These are phyloP conservation scores for Camelus bactrianus DNA, from an alignment of 2,113 vertebrate species.

Conservation along the genomic window DNA sequence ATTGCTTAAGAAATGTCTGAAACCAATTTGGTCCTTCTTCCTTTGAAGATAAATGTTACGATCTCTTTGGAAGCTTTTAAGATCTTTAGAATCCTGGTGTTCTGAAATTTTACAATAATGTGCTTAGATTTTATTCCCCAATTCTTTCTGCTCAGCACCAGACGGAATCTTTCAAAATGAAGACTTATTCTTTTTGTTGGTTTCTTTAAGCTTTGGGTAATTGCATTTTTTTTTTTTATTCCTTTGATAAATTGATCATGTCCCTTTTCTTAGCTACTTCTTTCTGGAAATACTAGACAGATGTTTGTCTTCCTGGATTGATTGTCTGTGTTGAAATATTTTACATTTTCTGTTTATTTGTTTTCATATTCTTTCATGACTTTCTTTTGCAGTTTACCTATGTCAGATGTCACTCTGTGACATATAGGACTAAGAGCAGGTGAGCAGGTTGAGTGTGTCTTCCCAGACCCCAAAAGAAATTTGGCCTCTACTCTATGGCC, in stretches of 20 bases:
- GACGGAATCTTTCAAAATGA: conserved; percentile 30
- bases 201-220: conserved; percentile 25
- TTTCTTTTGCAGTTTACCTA: neutral
- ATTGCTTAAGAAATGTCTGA: conserved; percentile 38
- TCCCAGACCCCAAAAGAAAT: neutral
- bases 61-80: conserved; percentile 38
- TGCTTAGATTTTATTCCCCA: neutral
- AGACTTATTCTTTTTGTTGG: neutral
- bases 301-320: neutral
- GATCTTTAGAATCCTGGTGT: conserved; percentile 21
- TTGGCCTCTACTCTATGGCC: neutral
- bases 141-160: conserved; percentile 16
- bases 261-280: neutral
- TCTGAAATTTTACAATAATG: conserved; percentile 49
- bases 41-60: conserved; percentile 45
- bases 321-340: neutral
- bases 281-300: neutral
- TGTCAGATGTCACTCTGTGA: neutral
- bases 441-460: neutral
- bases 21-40: conserved; percentile 46
- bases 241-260: conserved; percentile 35
- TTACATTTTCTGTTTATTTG: conserved; percentile 3
- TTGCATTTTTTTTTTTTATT: neutral
- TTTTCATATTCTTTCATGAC: neutral
- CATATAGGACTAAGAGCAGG: neutral